These are phyloP conservation scores for Amblyopsis rosae DNA, from an alignment of 2,113 vertebrate species.

Conservation along the genomic window DNA sequence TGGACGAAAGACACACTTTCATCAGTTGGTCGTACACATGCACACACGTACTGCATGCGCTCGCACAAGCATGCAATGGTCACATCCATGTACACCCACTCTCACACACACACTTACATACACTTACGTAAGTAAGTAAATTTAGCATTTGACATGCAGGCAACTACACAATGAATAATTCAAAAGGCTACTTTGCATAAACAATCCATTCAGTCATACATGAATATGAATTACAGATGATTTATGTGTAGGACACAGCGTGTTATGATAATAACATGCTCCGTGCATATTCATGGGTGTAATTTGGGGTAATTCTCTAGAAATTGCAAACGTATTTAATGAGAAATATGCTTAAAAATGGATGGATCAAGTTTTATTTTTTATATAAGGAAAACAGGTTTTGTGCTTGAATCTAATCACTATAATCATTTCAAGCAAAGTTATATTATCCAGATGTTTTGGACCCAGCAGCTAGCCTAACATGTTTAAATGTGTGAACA, in stretches of 20 bases:
- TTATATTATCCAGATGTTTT: neutral
- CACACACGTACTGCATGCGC: neutral
- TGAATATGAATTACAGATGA: conserved; percentile 43
- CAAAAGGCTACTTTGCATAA: conserved; percentile 48
- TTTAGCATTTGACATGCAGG: conserved; percentile 42
- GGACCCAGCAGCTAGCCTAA: too few relatives aligned
- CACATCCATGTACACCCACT: conserved; percentile 5
- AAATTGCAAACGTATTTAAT: conserved; percentile 18
- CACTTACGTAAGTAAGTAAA: conserved; percentile 20
- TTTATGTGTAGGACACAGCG: conserved; percentile 37
- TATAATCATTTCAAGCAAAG: neutral
- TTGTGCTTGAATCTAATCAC: neutral
- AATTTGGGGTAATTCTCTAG: conserved; percentile 25
- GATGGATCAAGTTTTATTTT: neutral
- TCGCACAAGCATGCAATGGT: neutral
- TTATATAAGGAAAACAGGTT: neutral
- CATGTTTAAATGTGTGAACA: too few relatives aligned
- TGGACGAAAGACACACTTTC: conserved; percentile 37
- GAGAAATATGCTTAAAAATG: conserved; percentile 16
- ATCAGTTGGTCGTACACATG: conserved; percentile 27
- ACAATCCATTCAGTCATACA: conserved; percentile 45
- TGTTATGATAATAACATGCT: conserved; percentile 41
- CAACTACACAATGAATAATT: conserved; percentile 49
- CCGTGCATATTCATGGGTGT: conserved; percentile 25
- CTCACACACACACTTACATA: neutral